A percentile compares a stretch with the other conserved stretches of the same genome.
These are phyloP conservation scores for Clarias pachynema DNA, from an alignment of 2,797 vertebrate species.

Conservation along the genomic window DNA sequence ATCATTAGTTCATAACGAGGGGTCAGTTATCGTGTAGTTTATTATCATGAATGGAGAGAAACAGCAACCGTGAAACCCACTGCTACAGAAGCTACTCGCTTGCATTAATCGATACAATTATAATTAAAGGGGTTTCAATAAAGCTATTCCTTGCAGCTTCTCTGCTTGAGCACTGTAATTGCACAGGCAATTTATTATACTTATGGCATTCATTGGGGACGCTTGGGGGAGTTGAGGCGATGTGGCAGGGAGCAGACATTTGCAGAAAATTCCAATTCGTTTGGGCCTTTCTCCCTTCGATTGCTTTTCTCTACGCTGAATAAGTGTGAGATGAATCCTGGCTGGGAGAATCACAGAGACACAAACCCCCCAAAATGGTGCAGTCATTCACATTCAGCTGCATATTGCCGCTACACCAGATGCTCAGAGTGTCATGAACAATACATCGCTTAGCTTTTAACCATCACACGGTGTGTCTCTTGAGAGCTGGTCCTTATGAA, in stretches of 20 bases:
- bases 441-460: conserved; percentile 40
- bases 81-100: conserved; percentile 60
- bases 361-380: conserved; percentile 31
- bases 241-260: conserved; percentile 36
- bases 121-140: conserved; percentile 78
- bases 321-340: conserved; percentile 55
- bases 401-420: conserved; percentile 20
- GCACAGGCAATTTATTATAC: conserved; percentile 70
- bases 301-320: conserved; percentile 56
- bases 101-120: conserved; percentile 72
- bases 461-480: conserved; percentile 20
- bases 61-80: conserved; percentile 59
- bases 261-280: conserved; percentile 57
- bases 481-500: conserved; percentile 36
- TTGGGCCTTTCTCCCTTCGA: conserved; percentile 41
- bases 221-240: conserved; percentile 20
- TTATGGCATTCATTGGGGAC: conserved; percentile 65
- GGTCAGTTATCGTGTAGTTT: conserved; percentile 23
- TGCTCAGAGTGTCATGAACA: conserved; percentile 36
- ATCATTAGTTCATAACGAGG: conserved; percentile 37
- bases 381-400: conserved; percentile 33
- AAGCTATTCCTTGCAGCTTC: conserved; percentile 72
- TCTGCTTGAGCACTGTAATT: conserved; percentile 66
- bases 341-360: conserved; percentile 24
- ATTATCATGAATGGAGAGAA: conserved; percentile 63